Percentiles rank a stretch among this genome's conserved stretches.
phyloP scores from a whole-genome alignment of 2,113 vertebrate genomes.

The Falco punctatus region DNA sequence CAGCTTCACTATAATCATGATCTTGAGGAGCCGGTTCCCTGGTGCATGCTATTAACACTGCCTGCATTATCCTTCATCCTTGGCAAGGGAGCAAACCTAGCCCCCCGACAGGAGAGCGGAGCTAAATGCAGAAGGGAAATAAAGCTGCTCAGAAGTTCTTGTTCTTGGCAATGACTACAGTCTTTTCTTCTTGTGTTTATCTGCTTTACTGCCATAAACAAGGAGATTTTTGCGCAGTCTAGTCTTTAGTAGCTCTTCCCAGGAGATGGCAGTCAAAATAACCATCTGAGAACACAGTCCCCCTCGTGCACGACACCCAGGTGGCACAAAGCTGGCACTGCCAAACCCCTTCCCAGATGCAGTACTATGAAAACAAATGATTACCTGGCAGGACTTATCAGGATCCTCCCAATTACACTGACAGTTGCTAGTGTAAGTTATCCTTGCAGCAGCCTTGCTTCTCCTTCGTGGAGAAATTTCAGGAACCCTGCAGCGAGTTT shows the following conservation, averaged over 20 bases:
- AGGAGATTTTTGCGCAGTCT: not conserved
- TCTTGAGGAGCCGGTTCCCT: not conserved
- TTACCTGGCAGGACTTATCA: not conserved
- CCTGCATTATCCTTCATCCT: not conserved
- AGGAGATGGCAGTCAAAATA: not conserved
- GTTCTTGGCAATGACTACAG: not conserved
- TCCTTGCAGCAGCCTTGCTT: not conserved
- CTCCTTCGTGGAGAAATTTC: not conserved
- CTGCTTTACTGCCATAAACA: not conserved
- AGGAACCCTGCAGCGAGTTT: not conserved
- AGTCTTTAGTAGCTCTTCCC: not conserved
- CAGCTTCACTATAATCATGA: not conserved
- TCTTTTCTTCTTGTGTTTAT: not conserved
- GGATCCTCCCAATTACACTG: not conserved
- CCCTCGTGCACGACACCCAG: not conserved
- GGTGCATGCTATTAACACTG: not conserved
- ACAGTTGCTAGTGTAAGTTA: not conserved
- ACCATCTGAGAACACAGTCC: not conserved
- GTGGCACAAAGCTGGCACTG: not conserved
- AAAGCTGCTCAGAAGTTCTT: not conserved
- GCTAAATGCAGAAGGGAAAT: not conserved
- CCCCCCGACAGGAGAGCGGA: conserved; percentile 3
- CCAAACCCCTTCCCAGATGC: not conserved
- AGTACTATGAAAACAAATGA: not conserved
- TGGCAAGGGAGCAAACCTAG: not conserved